phyloP scores from a whole-genome alignment of 2,888 invertebrate genomes.

The Ophion ellenae region DNA sequence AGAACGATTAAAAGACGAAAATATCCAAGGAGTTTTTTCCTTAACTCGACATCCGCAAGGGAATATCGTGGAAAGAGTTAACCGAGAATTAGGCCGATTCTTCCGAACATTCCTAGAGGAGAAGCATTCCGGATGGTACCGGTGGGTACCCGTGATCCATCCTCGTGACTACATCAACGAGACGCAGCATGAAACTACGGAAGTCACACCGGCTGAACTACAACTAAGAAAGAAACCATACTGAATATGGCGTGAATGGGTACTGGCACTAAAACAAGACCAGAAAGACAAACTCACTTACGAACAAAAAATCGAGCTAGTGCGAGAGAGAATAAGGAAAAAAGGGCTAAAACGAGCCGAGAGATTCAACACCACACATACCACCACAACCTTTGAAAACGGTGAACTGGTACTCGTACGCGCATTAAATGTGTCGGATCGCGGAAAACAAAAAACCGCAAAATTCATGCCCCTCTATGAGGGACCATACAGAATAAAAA shows the following conservation, averaged over 20 bases:
- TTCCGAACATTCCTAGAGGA: constrained; percentile 9
- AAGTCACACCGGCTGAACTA: not conserved
- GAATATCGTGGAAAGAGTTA: constrained; percentile 9
- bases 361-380: not conserved
- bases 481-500: not conserved
- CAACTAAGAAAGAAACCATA: constrained; percentile 1
- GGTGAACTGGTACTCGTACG: not conserved
- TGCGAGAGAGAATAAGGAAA: constrained; percentile 4
- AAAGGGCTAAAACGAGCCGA: constrained; percentile 9
- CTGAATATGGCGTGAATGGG: constrained; percentile 20
- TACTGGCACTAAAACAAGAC: not conserved
- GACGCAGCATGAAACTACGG: not conserved
- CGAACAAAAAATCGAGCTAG: not conserved
- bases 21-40: not conserved
- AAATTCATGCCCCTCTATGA: constrained; percentile 19
- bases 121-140: constrained; percentile 11
- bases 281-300: not conserved
- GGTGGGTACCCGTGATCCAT: not conserved
- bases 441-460: not conserved
- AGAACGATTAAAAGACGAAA: not conserved
- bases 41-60: constrained; percentile 32
- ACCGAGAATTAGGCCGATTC: constrained; percentile 16
- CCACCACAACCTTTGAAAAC: not conserved
- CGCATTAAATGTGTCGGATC: constrained; percentile 8
- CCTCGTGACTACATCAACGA: constrained; percentile 36